phyloP scores from a whole-genome alignment of 2,888 invertebrate species.

The Lasius platythorax region DNA sequence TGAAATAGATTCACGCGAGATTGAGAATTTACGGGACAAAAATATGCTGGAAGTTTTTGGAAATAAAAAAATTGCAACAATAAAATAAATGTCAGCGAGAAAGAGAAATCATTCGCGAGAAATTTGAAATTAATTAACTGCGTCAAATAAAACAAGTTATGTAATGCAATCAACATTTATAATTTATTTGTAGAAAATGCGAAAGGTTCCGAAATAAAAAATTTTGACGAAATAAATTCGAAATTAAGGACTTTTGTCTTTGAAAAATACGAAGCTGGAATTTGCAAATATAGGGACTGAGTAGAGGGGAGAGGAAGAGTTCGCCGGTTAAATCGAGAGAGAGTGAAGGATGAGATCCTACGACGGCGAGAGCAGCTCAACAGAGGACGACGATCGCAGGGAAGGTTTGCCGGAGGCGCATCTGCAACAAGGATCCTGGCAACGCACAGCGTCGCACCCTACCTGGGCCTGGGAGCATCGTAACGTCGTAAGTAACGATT shows the following conservation, averaged over 20 bases:
- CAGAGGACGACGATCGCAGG: slow-evolving; percentile 84
- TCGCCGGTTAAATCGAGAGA: slow-evolving; percentile 4
- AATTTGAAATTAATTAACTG: not conserved
- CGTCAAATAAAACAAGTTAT: not conserved
- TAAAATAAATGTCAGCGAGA: not conserved
- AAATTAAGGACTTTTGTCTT: not conserved
- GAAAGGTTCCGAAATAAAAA: not conserved
- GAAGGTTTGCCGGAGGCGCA: slow-evolving; percentile 82
- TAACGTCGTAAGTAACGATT: slow-evolving; percentile 74
- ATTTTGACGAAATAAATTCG: not conserved
- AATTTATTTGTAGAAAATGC: not conserved
- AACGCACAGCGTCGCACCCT: slow-evolving; percentile 82
- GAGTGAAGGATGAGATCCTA: slow-evolving; percentile 83
- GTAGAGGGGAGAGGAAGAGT: not conserved
- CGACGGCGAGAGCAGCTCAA: slow-evolving; percentile 85
- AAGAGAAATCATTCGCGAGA: not conserved
- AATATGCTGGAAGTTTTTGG: not conserved
- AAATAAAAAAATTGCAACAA: not conserved
- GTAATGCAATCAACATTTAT: not conserved
- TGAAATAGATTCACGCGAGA: not conserved
- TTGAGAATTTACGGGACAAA: not conserved
- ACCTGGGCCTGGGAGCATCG: slow-evolving; percentile 85
- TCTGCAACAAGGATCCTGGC: slow-evolving; percentile 82
- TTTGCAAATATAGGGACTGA: slow-evolving; percentile 2
- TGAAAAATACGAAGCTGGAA: not conserved